Conservation (phyloP, 2,888 invertebrate genomes). For the Leucophenga montana region DNA sequence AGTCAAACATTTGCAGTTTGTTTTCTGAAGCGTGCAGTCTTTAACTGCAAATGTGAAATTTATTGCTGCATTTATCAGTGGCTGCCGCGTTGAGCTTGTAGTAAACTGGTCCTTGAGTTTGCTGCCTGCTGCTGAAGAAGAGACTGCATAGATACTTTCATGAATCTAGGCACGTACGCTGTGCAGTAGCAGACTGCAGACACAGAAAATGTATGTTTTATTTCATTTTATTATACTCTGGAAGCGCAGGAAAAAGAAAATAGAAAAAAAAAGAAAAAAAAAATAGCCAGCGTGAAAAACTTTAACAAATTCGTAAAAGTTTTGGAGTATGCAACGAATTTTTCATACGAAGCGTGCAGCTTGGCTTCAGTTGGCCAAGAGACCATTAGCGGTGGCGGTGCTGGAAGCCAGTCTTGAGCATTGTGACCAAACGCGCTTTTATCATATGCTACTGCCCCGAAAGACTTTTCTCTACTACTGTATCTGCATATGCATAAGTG, state of each 20-base stretch:
- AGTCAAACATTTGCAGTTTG: slow-evolving; percentile 59
- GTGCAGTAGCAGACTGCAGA: neutral
- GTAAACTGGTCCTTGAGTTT: neutral
- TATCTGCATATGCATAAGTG: slow-evolving; percentile 21
- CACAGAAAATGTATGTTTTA: neutral
- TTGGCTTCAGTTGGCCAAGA: no score
- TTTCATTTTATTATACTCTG: slow-evolving; percentile 1
- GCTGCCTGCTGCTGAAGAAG: neutral
- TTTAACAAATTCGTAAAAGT: slow-evolving; percentile 13
- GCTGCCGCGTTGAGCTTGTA: slow-evolving; percentile 39
- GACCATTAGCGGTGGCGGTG: slow-evolving; percentile 9
- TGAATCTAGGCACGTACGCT: slow-evolving; percentile 13
- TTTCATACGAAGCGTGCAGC: neutral
- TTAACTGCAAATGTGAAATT: slow-evolving; percentile 59
- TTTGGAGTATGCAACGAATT: slow-evolving; percentile 7
- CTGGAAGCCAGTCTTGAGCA: neutral
- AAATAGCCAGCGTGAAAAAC: neutral
- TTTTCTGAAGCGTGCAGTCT: slow-evolving; percentile 41
- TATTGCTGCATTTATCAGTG: slow-evolving; percentile 43
- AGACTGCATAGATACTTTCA: neutral
- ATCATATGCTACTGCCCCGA: no score
- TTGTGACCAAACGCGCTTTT: no score
- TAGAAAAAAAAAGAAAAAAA: neutral
- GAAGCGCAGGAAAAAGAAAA: no score
- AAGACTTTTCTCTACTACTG: neutral